A percentile compares a stretch with the other conserved stretches of the same genome.
These are phyloP conservation scores for Notarius quadriscutis DNA, from an alignment of 2,113 vertebrate genomes.

Conservation along the genomic window DNA sequence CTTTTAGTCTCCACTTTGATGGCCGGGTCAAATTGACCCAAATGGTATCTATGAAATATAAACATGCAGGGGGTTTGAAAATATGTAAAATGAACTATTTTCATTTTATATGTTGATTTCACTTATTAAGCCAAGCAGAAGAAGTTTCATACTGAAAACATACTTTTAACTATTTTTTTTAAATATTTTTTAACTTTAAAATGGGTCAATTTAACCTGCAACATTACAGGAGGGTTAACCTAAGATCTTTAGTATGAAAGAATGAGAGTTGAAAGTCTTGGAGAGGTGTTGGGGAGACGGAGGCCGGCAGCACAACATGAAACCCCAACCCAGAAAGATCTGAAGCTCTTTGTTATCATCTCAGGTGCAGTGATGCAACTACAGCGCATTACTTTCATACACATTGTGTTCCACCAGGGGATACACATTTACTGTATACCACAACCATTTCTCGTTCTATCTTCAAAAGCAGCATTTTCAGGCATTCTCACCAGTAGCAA, in stretches of 20 bases:
- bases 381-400: background rate
- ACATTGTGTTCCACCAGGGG: background rate
- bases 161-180: no score
- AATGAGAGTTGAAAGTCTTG: background rate
- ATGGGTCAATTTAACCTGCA: no score
- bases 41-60: no score
- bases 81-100: no score
- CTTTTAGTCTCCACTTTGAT: no score
- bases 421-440: background rate
- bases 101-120: no score
- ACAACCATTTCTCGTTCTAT: background rate
- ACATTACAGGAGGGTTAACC: no score
- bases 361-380: constrained; percentile 14
- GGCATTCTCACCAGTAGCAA: background rate
- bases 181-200: no score
- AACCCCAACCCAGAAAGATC: constrained; percentile 26
- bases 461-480: background rate
- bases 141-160: no score
- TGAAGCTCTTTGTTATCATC: constrained; percentile 27
- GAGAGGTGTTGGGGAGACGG: background rate
- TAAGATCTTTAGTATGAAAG: background rate
- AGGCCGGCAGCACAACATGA: constrained; percentile 4
- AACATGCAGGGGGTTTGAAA: no score
- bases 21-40: no score
- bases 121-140: no score